A percentile compares a stretch with the other conserved stretches of the same genome.
These are phyloP conservation scores for Sturnira hondurensis DNA, from an alignment of 2,113 vertebrate species.

Conservation along the genomic window DNA sequence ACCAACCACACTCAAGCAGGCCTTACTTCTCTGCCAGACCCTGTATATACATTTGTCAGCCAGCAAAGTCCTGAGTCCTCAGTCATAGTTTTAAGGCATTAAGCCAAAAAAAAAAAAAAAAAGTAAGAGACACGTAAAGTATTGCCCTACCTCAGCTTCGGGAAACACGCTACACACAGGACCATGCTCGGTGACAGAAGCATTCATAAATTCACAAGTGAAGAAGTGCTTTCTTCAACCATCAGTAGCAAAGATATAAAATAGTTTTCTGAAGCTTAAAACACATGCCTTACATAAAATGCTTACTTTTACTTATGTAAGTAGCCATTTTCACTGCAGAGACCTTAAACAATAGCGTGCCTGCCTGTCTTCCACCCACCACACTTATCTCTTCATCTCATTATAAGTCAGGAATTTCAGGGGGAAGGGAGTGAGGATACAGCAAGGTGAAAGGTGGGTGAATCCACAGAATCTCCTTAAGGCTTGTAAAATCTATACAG, in stretches of 20 bases:
- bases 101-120: background rate
- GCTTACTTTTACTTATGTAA: background rate
- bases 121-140: background rate
- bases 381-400: background rate
- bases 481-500: background rate
- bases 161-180: background rate
- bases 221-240: background rate
- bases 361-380: background rate
- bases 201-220: background rate
- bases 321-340: slow-evolving; percentile 32
- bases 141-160: background rate
- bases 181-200: background rate
- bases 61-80: background rate
- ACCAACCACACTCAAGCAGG: no score
- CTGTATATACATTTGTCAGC: no score
- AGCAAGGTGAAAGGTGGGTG: background rate
- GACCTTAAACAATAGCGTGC: background rate
- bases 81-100: background rate
- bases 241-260: background rate
- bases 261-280: slow-evolving; percentile 6
- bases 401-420: background rate
- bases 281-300: slow-evolving; percentile 1
- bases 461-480: background rate
- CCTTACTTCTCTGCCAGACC: no score
- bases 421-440: background rate